Evolutionary conservation across 2,797 vertebrate species (phyloP).

Genomic region (Poliocrania exsul): DNA sequence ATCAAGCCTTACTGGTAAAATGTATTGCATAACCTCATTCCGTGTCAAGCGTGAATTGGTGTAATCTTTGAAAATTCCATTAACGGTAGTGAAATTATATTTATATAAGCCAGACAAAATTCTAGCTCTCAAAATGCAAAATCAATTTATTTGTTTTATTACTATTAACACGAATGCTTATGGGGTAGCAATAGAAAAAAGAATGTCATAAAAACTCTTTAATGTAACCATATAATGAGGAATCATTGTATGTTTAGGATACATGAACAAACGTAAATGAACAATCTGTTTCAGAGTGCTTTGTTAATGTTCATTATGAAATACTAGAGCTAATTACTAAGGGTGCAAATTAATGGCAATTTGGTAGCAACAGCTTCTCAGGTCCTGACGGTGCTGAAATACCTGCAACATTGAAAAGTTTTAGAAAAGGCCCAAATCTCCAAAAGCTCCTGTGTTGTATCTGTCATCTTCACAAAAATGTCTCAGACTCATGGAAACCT

Average conservation of each 20-base stretch:
- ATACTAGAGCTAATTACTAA: neutral
- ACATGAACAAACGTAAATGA: neutral
- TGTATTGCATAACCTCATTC: conserved; percentile 17
- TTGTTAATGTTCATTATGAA: neutral
- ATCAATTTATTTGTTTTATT: conserved; percentile 19
- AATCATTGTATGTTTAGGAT: neutral
- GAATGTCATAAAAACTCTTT: neutral
- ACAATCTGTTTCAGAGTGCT: neutral
- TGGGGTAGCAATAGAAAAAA: neutral
- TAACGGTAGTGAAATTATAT: neutral
- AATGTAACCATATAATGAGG: neutral
- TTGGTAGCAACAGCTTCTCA: neutral
- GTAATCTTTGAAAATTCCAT: conserved; percentile 21
- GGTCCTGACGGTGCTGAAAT: neutral
- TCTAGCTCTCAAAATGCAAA: neutral
- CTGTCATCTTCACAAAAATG: neutral
- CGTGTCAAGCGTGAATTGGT: neutral
- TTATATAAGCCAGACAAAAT: neutral
- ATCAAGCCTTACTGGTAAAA: conserved; percentile 32
- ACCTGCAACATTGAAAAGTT: neutral
- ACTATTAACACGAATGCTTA: neutral
- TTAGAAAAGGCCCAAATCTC: neutral
- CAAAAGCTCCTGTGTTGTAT: neutral
- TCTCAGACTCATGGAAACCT: neutral
- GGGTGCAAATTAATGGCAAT: neutral